Evolutionary conservation across 2,888 invertebrate genomes (phyloP), one percentile per base, ranked within the genome.

Genomic region (Hypselothyrea guttata): DNA sequence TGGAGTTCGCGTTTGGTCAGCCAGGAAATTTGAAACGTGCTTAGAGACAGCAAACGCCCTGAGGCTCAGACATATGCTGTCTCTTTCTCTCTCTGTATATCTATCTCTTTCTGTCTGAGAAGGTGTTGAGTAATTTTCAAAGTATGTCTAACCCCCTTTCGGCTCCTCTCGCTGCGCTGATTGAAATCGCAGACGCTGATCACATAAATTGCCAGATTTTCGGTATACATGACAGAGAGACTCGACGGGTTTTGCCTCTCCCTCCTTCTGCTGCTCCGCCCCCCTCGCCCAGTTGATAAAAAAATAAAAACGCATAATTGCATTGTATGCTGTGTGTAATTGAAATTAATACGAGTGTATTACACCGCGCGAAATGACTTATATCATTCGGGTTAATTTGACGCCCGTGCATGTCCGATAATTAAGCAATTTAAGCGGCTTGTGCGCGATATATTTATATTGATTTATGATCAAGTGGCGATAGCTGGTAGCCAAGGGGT

Each of bases 341-440:
- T 86, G 87, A 87, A 87, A 87, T 87, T 88, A 88, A 86, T 86
- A 87, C 72, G 83, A 83, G 68, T 79, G 74, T 71, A 78, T 84
- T 84, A 84, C 77, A 65, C 70, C 69, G 54, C 58, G 66, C 64
- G 52, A 75, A 70, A 75, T 79, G 84, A 82, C 84, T 84, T 84
- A 84, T 84, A 60, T 84, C 68, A 70, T 76, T 71, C 71, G 59
- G 71, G 77, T 61, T 74, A 73, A 73, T 81, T 76, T 70, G 76
- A 76, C 81, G 75, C 76, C 71, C 75, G 67, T 64, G 74, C 72
- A 70, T 57, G 77, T 68, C 47, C 67, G 61, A 78, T 84, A 87
- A 86, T 87, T 86, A 84, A 86, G 87, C 85, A 85, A 87, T 86
- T 87, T 86, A 86, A 86, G 86, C 87, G 86, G 87, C 79, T 86